These are phyloP conservation scores for Unio delphinus DNA, from an alignment of 2,888 invertebrate species.

Conservation along the genomic window DNA sequence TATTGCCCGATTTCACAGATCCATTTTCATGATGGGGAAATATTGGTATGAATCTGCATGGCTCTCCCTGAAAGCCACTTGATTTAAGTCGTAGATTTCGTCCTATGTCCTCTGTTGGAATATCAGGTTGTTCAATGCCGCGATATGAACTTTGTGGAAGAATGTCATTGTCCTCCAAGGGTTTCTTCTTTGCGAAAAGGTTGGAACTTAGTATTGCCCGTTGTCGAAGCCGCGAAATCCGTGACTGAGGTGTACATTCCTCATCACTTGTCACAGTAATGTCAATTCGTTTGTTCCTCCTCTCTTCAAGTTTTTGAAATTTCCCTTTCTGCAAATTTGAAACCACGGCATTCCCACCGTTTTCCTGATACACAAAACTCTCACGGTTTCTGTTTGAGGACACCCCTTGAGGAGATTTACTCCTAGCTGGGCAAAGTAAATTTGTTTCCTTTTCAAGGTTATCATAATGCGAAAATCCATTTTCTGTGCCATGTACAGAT, in stretches of 20 bases:
- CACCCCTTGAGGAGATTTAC: background rate
- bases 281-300: slow-evolving; percentile 58
- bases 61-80: no score
- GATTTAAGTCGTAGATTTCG: no score
- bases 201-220: slow-evolving; percentile 47
- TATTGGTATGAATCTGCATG: no score
- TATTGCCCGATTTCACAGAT: no score
- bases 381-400: slow-evolving; percentile 27
- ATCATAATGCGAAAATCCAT: slow-evolving; percentile 15
- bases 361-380: slow-evolving; percentile 31
- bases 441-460: slow-evolving; percentile 2
- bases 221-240: slow-evolving; percentile 58
- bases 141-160: slow-evolving; percentile 7
- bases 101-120: no score
- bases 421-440: background rate
- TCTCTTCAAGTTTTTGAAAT: slow-evolving; percentile 60
- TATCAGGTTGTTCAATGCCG: background rate
- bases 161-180: slow-evolving; percentile 11
- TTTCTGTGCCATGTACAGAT: slow-evolving; percentile 31
- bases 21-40: no score
- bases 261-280: slow-evolving; percentile 62
- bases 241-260: slow-evolving; percentile 55
- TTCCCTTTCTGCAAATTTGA: slow-evolving; percentile 41
- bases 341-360: slow-evolving; percentile 18
- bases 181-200: slow-evolving; percentile 10